Conservation (phyloP, 2,797 vertebrate genomes). For the Remorina albescens region DNA sequence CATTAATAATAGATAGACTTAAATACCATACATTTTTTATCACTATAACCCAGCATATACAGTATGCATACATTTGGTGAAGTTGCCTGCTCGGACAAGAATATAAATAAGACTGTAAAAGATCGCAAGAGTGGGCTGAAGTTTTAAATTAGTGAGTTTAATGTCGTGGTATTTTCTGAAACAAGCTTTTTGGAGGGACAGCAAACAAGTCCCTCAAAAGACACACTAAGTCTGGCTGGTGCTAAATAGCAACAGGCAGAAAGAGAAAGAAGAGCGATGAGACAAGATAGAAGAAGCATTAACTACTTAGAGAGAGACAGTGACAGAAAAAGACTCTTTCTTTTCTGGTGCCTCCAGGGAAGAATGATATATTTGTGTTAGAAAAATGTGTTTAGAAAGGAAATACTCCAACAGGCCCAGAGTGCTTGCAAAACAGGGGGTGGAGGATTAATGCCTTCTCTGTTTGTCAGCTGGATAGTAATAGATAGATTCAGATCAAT, state of each 20-base stretch:
- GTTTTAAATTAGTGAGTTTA: background rate
- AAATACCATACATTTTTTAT: too few relatives aligned
- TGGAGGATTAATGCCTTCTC: slow-evolving; percentile 58
- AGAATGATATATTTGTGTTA: slow-evolving; percentile 74
- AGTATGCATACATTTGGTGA: background rate
- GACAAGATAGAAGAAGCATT: slow-evolving; percentile 51
- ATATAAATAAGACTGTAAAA: background rate
- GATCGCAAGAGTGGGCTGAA: too few relatives aligned
- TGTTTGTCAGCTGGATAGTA: slow-evolving; percentile 65
- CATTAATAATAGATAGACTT: too few relatives aligned
- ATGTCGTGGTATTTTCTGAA: slow-evolving; percentile 1
- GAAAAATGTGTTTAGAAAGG: slow-evolving; percentile 71
- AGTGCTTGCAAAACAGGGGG: slow-evolving; percentile 48
- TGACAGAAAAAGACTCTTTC: slow-evolving; percentile 63
- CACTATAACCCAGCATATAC: too few relatives aligned
- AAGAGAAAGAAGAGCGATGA: slow-evolving; percentile 35
- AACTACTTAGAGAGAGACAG: slow-evolving; percentile 56
- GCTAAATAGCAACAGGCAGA: slow-evolving; percentile 6
- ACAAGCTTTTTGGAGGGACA: background rate
- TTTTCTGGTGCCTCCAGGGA: slow-evolving; percentile 64
- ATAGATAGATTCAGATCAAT: slow-evolving; percentile 62
- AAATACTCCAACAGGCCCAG: slow-evolving; percentile 45
- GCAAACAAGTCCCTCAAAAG: background rate
- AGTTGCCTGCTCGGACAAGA: background rate
- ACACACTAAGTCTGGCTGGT: background rate